Percentiles rank a stretch among this genome's conserved stretches.
Conservation (phyloP, 2,888 invertebrate species). For the Oithona nana region DNA sequence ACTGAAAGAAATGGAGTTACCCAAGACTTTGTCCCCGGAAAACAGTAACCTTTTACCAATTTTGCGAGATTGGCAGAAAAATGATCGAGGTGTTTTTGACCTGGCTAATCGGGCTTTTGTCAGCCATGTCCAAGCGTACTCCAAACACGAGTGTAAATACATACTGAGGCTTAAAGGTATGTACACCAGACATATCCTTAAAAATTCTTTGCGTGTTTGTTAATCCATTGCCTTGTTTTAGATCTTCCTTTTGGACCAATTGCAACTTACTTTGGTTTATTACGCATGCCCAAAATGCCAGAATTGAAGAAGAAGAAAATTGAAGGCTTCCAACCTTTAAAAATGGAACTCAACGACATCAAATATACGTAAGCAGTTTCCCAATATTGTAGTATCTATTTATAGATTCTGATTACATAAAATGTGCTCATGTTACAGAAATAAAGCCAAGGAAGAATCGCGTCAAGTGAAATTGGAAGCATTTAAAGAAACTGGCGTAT, state of each 20-base stretch:
- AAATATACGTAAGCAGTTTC: conserved; percentile 37
- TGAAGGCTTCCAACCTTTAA: conserved; percentile 36
- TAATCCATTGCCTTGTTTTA: conserved; percentile 23
- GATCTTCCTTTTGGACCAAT: conserved; percentile 65
- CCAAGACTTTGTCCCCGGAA: background rate
- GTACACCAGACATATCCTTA: background rate
- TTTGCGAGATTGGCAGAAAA: conserved; percentile 3
- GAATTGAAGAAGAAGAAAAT: conserved; percentile 53
- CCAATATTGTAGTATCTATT: conserved; percentile 3
- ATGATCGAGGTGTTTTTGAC: background rate
- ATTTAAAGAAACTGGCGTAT: conserved; percentile 51
- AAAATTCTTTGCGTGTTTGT: background rate
- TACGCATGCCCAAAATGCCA: conserved; percentile 85
- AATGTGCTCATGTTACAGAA: too few relatives aligned
- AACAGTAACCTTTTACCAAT: background rate
- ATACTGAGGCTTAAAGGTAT: conserved; percentile 53
- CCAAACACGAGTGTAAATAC: conserved; percentile 83
- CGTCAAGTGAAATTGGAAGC: conserved; percentile 48
- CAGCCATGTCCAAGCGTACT: conserved; percentile 78
- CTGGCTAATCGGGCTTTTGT: conserved; percentile 53
- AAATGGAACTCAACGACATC: conserved; percentile 52
- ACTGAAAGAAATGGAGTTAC: background rate
- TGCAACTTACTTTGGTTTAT: conserved; percentile 69
- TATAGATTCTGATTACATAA: conserved; percentile 1
- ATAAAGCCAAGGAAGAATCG: conserved; percentile 53